Evolutionary conservation across 2,888 invertebrate species (phyloP).

Genomic region (Charanyca ferruginea): DNA sequence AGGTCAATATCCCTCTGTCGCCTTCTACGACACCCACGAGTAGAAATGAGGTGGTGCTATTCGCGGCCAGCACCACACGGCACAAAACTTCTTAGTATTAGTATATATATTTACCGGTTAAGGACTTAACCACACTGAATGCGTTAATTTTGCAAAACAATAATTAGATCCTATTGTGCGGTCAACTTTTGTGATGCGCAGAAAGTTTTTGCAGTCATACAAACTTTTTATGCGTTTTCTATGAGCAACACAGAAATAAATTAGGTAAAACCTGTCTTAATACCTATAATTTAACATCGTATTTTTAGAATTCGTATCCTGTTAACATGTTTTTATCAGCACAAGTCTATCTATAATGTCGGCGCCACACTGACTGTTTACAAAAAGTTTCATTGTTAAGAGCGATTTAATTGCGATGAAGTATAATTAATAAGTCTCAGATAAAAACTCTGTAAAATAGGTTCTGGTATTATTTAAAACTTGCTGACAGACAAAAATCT

Average conservation of each 20-base stretch:
- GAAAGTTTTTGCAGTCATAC: neutral
- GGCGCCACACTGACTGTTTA: neutral
- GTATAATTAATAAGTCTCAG: too few species aligned
- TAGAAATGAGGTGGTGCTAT: too few species aligned
- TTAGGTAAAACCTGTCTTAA: neutral
- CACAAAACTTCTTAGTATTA: too few species aligned
- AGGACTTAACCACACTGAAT: neutral
- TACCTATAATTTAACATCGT: neutral
- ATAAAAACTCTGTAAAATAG: too few species aligned
- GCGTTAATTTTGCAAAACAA: slow-evolving; percentile 8
- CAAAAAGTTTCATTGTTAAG: neutral
- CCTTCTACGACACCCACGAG: too few species aligned
- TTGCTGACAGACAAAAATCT: neutral
- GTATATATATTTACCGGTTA: neutral
- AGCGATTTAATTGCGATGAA: neutral
- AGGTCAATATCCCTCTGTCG: too few species aligned
- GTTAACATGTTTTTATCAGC: neutral
- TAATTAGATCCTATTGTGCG: neutral
- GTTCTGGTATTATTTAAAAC: too few species aligned
- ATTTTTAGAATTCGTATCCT: neutral
- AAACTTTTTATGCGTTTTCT: neutral
- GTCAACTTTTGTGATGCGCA: neutral
- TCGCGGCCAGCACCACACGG: too few species aligned
- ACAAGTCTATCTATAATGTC: neutral
- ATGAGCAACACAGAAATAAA: neutral